phyloP scores from a whole-genome alignment of 2,888 invertebrate genomes.

The Amorpha juglandis region DNA sequence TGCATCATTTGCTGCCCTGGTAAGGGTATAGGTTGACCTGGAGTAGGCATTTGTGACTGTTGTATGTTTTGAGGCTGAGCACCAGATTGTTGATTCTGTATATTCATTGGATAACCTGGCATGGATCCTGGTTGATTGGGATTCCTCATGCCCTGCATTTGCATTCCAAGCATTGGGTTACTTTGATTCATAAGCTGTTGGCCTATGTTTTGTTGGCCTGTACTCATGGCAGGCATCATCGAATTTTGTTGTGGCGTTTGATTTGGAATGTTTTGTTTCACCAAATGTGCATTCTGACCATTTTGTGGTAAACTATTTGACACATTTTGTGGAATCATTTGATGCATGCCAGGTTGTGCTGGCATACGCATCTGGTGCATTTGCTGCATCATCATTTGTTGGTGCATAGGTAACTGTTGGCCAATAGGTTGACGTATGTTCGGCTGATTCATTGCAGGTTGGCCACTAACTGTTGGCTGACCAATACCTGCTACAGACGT shows the following conservation, averaged over 20 bases:
- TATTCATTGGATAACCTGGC: slow-evolving; percentile 62
- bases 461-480: slow-evolving; percentile 56
- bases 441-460: slow-evolving; percentile 59
- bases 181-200: slow-evolving; percentile 61
- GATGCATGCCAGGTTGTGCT: slow-evolving; percentile 64
- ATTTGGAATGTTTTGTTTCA: slow-evolving; percentile 62
- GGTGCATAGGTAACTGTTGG: slow-evolving; percentile 65
- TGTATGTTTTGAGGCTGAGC: slow-evolving; percentile 57
- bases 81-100: slow-evolving; percentile 59
- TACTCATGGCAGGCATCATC: slow-evolving; percentile 63
- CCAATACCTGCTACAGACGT: slow-evolving; percentile 59
- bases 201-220: slow-evolving; percentile 59
- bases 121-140: slow-evolving; percentile 59
- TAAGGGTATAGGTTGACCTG: slow-evolving; percentile 58
- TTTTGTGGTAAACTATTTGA: slow-evolving; percentile 62
- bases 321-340: slow-evolving; percentile 59
- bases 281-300: slow-evolving; percentile 53
- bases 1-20: slow-evolving; percentile 56
- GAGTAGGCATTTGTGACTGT: slow-evolving; percentile 52
- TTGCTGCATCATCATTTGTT: slow-evolving; percentile 72
- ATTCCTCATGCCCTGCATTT: slow-evolving; percentile 73
- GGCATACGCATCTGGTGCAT: slow-evolving; percentile 77
- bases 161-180: slow-evolving; percentile 69
- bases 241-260: slow-evolving; percentile 57
- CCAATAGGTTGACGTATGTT: slow-evolving; percentile 60